These are phyloP conservation scores for Scytalopus superciliaris DNA, from an alignment of 2,113 vertebrate species.

Conservation along the genomic window DNA sequence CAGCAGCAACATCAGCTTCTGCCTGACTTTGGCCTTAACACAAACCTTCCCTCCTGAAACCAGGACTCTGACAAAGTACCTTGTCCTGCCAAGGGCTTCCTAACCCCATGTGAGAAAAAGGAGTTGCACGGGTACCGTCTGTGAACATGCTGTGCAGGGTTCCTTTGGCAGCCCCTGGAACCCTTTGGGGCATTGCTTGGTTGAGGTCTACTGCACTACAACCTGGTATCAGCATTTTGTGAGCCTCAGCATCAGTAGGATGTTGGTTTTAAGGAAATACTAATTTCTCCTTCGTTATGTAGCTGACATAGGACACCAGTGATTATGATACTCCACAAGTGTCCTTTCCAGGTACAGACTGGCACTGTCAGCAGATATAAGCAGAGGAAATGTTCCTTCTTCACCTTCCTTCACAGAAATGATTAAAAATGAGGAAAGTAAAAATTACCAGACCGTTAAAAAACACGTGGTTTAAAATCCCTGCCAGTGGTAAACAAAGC, in stretches of 20 bases:
- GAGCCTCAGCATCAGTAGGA: background rate
- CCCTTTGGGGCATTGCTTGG: background rate
- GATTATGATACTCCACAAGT: background rate
- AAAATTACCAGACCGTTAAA: background rate
- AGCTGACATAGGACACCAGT: background rate
- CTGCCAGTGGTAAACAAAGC: background rate
- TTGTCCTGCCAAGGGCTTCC: background rate
- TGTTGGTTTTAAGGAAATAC: background rate
- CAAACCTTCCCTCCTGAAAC: background rate
- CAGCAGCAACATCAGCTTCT: background rate
- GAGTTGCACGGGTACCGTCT: background rate
- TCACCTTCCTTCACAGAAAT: background rate
- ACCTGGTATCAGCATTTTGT: background rate
- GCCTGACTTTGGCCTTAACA: conserved; percentile 1
- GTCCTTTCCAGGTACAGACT: background rate
- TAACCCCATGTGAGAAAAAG: background rate
- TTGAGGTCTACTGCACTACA: background rate
- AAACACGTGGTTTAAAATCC: background rate
- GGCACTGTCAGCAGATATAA: background rate
- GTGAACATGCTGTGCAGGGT: background rate
- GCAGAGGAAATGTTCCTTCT: background rate
- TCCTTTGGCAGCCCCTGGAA: background rate
- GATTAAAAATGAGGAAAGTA: background rate
- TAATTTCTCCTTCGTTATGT: background rate
- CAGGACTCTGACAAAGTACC: background rate